phyloP scores from a whole-genome alignment of 2,113 vertebrate species.

The Oncorhynchus masou region DNA sequence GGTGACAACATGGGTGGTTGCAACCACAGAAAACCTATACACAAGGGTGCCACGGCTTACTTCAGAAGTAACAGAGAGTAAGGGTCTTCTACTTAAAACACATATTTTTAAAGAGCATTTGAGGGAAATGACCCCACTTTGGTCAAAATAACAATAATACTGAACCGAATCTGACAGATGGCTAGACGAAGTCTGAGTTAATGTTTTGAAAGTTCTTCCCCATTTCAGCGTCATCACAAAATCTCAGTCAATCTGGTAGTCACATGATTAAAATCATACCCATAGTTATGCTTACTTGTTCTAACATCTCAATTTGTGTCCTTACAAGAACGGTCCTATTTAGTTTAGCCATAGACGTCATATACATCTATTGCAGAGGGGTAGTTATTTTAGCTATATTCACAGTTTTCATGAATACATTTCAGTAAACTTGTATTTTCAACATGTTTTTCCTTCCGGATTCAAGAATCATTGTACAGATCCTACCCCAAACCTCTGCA shows the following conservation, averaged over 20 bases:
- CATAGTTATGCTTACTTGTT: not conserved
- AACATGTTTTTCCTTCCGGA: not conserved
- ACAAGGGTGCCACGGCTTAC: slow-evolving; percentile 37
- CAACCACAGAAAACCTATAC: not conserved
- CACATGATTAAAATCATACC: not conserved
- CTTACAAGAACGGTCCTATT: not conserved
- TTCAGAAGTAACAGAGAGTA: slow-evolving; percentile 21
- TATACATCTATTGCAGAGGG: not conserved
- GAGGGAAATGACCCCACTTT: not conserved
- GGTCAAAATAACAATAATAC: slow-evolving; percentile 30
- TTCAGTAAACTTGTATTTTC: not conserved
- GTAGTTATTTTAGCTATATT: not conserved
- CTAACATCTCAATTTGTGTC: not conserved
- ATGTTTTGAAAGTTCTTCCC: not conserved
- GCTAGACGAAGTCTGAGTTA: not conserved
- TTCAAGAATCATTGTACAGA: not conserved
- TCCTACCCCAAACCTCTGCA: not conserved
- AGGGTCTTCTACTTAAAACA: not conserved
- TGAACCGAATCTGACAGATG: slow-evolving; percentile 11
- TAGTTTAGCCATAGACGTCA: not conserved
- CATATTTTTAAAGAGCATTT: not conserved
- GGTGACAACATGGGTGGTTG: not conserved
- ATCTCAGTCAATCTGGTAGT: not conserved
- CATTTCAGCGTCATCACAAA: not conserved
- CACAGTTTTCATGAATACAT: not conserved